phyloP scores from a whole-genome alignment of 2,888 invertebrate species.

The Sicus ferrugineus region DNA sequence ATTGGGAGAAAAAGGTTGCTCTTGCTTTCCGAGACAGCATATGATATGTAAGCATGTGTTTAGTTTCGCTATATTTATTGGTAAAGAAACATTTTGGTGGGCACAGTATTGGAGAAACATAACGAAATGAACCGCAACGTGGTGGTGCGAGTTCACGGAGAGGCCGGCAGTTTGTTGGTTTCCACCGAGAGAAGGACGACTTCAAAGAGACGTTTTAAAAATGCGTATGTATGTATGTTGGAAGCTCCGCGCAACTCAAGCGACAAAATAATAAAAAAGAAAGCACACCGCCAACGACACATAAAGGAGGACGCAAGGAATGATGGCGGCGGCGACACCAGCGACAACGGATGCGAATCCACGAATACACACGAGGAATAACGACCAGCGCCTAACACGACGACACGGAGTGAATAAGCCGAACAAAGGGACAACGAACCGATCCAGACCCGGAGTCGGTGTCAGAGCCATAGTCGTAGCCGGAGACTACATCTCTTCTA shows the following conservation, averaged over 20 bases:
- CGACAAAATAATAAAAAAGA: slow-evolving; percentile 40
- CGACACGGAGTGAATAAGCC: slow-evolving; percentile 2
- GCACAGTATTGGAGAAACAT: not conserved
- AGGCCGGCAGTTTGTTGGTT: not conserved
- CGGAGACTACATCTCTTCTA: not conserved
- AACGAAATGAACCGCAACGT: not conserved
- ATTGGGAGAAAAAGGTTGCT: slow-evolving; percentile 1
- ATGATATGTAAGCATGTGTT: no score
- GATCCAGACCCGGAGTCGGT: not conserved
- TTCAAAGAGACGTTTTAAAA: slow-evolving; percentile 2
- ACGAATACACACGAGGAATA: slow-evolving; percentile 12
- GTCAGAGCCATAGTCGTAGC: slow-evolving; percentile 1
- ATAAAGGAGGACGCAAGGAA: slow-evolving; percentile 9
- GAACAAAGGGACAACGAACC: slow-evolving; percentile 12
- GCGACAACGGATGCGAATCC: not conserved
- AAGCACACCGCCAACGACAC: slow-evolving; percentile 14
- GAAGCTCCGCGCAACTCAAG: slow-evolving; percentile 42
- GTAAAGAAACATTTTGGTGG: not conserved
- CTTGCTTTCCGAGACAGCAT: not conserved
- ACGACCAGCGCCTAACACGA: slow-evolving; percentile 1
- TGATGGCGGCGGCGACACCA: not conserved
- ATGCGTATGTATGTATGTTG: slow-evolving; percentile 10
- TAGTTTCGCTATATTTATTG: not conserved
- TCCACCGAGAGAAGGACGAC: slow-evolving; percentile 8
- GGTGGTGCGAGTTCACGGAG: not conserved